Evolutionary conservation across 2,797 vertebrate species (phyloP).

Genomic region (Smutsia temminckii): DNA sequence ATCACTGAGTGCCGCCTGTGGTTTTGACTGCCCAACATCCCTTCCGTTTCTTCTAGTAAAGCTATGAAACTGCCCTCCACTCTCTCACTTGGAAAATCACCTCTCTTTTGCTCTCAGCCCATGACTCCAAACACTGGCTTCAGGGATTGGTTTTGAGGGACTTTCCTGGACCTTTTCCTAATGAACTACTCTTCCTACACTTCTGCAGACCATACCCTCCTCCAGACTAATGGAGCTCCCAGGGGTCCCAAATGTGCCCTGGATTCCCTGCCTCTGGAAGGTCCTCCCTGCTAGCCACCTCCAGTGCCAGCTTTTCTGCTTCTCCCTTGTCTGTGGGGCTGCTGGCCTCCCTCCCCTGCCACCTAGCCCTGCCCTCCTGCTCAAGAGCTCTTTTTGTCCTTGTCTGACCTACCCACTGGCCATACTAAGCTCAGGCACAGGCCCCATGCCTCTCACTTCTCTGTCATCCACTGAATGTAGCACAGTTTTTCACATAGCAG

Average conservation of each 20-base stretch:
- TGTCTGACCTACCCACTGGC: background rate
- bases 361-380: background rate
- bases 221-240: background rate
- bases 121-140: background rate
- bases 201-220: background rate
- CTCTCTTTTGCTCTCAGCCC: background rate
- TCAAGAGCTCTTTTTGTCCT: background rate
- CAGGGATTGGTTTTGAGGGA: background rate
- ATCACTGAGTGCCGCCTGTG: background rate
- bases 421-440: background rate
- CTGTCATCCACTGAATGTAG: background rate
- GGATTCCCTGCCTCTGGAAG: background rate
- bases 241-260: background rate
- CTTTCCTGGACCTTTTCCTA: background rate
- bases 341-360: background rate
- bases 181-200: background rate
- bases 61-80: background rate
- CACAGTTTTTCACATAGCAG: background rate
- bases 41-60: background rate
- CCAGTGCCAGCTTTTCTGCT: background rate
- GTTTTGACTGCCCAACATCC: background rate
- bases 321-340: background rate
- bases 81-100: background rate
- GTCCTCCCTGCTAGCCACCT: background rate
- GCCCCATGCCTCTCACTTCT: background rate